Evolutionary conservation across 2,797 vertebrate species (phyloP).

Genomic region (Falco biarmicus): DNA sequence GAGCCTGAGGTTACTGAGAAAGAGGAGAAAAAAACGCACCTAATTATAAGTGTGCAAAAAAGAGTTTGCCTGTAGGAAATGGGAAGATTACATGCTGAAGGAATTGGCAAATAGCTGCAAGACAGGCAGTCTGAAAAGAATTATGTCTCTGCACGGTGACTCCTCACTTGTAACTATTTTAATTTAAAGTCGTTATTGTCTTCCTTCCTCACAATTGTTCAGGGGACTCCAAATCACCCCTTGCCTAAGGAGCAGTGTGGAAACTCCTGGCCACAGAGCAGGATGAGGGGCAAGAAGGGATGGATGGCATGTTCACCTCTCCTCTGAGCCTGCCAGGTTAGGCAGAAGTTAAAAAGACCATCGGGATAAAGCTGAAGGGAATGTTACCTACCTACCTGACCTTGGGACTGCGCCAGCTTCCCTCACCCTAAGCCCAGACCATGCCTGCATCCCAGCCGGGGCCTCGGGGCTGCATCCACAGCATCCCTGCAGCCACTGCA

Average conservation of each 20-base stretch:
- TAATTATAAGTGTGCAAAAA: conserved; percentile 68
- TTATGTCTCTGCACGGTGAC: not conserved
- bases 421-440: not conserved
- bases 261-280: not conserved
- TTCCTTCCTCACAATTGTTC: not conserved
- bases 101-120: conserved; percentile 4
- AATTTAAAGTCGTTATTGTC: not conserved
- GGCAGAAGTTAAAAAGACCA: not conserved
- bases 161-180: conserved; percentile 16
- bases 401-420: accelerated
- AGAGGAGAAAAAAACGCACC: not conserved
- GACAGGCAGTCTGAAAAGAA: conserved; percentile 40
- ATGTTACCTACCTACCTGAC: accelerated
- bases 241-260: not conserved
- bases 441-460: accelerated
- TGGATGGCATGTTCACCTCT: not conserved
- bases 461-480: accelerated
- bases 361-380: accelerated
- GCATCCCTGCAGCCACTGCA: not conserved
- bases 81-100: conserved; percentile 57
- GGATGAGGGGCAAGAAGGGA: not conserved
- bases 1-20: conserved; percentile 67
- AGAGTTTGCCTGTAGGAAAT: conserved; percentile 47
- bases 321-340: not conserved
- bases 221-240: not conserved